Percentiles rank a stretch among this genome's conserved stretches.
These are phyloP conservation scores for Heliconius hermathena DNA, from an alignment of 1,140 invertebrate species.

Conservation along the genomic window DNA sequence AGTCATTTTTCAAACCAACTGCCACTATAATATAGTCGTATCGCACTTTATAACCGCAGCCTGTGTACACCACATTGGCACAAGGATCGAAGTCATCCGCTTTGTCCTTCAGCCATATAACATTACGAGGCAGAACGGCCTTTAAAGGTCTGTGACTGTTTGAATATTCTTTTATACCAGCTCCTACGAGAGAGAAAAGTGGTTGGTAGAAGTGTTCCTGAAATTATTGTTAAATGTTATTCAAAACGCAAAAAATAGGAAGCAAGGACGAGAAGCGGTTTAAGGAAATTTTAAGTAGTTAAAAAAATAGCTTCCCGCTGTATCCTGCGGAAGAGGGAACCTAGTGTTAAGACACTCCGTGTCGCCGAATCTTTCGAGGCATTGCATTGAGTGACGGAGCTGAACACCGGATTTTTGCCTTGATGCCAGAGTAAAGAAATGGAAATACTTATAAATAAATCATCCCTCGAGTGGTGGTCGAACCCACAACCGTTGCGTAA, in stretches of 20 bases:
- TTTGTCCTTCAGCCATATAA: constrained; percentile 90
- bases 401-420: too few species aligned
- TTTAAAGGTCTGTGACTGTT: constrained; percentile 84
- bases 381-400: too few species aligned
- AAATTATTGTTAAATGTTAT: not conserved
- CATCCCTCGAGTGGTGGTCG: too few species aligned
- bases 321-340: too few species aligned
- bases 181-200: constrained; percentile 95
- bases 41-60: constrained; percentile 85
- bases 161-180: constrained; percentile 88
- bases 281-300: too few species aligned
- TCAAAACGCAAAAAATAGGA: not conserved
- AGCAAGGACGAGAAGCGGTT: too few species aligned
- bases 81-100: constrained; percentile 89
- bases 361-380: too few species aligned
- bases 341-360: too few species aligned
- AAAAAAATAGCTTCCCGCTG: too few species aligned
- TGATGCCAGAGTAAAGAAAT: too few species aligned
- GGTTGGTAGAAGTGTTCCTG: constrained; percentile 98
- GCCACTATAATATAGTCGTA: constrained; percentile 93
- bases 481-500: too few species aligned
- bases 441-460: too few species aligned
- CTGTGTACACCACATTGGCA: constrained; percentile 86
- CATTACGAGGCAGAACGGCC: constrained; percentile 87
- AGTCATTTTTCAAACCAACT: constrained; percentile 91